Percentiles rank a stretch among this genome's conserved stretches.
These are phyloP conservation scores for Branchipolynoe longqiensis DNA, from an alignment of 2,888 invertebrate genomes.

Conservation along the genomic window DNA sequence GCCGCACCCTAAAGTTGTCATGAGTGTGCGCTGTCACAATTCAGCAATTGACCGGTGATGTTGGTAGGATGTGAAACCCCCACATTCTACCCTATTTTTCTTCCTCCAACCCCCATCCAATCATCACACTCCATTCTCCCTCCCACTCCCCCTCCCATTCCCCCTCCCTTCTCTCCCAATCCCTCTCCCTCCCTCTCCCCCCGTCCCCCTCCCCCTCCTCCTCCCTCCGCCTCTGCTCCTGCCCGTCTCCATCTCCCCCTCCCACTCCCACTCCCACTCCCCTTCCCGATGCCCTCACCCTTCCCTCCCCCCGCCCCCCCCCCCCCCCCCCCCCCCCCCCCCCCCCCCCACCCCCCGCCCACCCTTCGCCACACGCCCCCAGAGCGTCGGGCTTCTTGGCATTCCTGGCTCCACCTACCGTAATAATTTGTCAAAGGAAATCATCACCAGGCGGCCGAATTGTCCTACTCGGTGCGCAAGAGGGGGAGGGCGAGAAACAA, in stretches of 20 bases:
- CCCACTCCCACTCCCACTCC: not conserved
- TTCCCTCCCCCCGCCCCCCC: not conserved
- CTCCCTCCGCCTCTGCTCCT: no score
- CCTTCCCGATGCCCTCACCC: no score
- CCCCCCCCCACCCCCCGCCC: not conserved
- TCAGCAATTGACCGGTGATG: no score
- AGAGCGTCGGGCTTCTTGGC: no score
- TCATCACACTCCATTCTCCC: not conserved
- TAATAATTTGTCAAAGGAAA: constrained; percentile 50
- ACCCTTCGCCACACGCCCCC: not conserved
- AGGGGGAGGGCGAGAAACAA: constrained; percentile 27
- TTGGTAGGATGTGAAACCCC: no score
- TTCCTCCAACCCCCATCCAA: not conserved
- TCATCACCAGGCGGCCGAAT: constrained; percentile 35
- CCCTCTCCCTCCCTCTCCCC: not conserved
- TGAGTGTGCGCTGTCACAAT: no score
- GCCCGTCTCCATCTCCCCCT: not conserved
- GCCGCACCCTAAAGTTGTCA: no score
- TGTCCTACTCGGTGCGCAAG: not conserved
- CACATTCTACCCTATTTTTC: not conserved
- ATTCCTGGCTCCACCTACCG: constrained; percentile 41
- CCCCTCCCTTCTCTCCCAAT: no score
- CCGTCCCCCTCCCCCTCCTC: not conserved
- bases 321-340: not conserved
- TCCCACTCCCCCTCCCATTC: not conserved